Evolutionary conservation across 2,888 invertebrate genomes (phyloP), one percentile per base, ranked within the genome.

Genomic region (Tetheella fluctuosa): DNA sequence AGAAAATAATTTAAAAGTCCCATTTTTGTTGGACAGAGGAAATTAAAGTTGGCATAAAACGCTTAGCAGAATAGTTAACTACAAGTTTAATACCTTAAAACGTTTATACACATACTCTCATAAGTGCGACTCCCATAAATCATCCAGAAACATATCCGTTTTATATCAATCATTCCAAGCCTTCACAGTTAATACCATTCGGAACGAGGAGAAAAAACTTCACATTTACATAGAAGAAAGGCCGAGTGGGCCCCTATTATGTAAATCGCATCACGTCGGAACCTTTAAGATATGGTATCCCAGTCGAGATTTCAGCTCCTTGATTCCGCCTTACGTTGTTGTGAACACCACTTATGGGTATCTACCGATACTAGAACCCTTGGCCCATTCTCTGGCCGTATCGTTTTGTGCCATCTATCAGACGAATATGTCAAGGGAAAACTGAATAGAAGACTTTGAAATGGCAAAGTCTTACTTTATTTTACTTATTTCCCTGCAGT

Each of bases 191-290:
- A 84, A 84, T 84, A 85, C 80, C 69, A 74, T 73, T 72, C 63
- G 73, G 70, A 64, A 74, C 13, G 62, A 65, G 70, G 71, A 75
- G 63, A 79, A 85, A 86, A 84, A 81, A 81, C 76, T 80, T 74
- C 61, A 68, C 68, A 84, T 84, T 83, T 86, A 80, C 83, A 84
- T 81, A 80, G 81, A 72, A 80, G 80, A 77, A 81, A 76, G 73
- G 69, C 73, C 71, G 70, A 63, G 76, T 25, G 25, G 72, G 68
- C 20, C 71, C 77, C 76, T 85, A 83, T 88, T 89, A 90, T 89
- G 89, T 83, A 88, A 89, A 90, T 88, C 77, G 74, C 79, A 87
- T 89, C 89, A 88, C 88, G 89, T 85, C 76, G 78, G 65, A 74
- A 74, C 80, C 81, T 78, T 77, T 76, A 81, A 81, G 85, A 85